Evolutionary conservation across 2,113 vertebrate species (phyloP).

Genomic region (Rallus limicola): DNA sequence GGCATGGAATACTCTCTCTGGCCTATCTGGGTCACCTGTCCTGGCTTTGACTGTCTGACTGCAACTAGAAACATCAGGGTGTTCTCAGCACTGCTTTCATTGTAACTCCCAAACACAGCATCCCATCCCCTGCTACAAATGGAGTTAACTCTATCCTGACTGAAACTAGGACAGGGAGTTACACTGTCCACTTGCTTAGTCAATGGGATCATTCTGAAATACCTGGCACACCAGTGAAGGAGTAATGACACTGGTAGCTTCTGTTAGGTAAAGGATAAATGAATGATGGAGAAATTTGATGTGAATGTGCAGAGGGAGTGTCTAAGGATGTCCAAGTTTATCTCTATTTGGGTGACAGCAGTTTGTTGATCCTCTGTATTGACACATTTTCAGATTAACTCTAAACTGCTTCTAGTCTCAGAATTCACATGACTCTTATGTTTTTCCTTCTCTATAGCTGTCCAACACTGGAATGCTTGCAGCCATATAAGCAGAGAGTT

Average conservation of each 20-base stretch:
- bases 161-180: no score
- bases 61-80: no score
- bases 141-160: no score
- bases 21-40: no score
- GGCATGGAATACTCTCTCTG: no score
- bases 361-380: neutral
- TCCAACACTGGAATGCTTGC: slow-evolving; percentile 1
- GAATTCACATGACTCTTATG: neutral
- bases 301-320: neutral
- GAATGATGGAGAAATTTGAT: neutral
- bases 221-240: neutral
- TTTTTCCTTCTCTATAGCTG: slow-evolving; percentile 21
- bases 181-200: neutral
- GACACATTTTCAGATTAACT: neutral
- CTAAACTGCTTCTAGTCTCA: neutral
- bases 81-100: no score
- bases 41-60: no score
- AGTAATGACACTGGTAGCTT: neutral
- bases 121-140: no score
- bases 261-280: neutral
- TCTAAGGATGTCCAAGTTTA: neutral
- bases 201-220: neutral
- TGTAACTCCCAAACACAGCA: no score
- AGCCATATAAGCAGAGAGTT: neutral
- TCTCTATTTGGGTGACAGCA: neutral